A percentile compares a stretch with the other conserved stretches of the same genome.
These are phyloP conservation scores for Holothuria leucospilota DNA, from an alignment of 53 echinoderm and acorn worm genomes.

Conservation along the genomic window DNA sequence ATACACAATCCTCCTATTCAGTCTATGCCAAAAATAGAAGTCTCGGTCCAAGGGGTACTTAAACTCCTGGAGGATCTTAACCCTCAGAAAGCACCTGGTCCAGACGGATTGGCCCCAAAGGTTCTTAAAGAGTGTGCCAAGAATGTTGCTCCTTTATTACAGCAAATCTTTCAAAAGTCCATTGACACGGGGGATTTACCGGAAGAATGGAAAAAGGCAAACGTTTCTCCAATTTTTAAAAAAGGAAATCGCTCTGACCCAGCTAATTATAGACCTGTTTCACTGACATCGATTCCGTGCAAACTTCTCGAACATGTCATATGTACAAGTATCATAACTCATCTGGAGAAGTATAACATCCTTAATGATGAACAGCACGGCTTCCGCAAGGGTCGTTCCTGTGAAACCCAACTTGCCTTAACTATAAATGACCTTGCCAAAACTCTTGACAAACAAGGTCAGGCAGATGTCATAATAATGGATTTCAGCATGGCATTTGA, in stretches of 20 bases:
- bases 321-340: background rate
- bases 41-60: too few species aligned
- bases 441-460: conserved; percentile 4
- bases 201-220: background rate
- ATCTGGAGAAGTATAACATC: conserved; percentile 18
- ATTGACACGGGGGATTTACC: background rate
- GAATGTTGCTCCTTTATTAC: too few species aligned
- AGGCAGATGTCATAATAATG: conserved; percentile 45
- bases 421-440: background rate
- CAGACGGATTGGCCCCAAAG: too few species aligned
- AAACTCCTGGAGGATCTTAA: too few species aligned
- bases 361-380: too few species aligned
- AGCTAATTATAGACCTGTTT: conserved; percentile 4
- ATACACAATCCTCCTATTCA: too few species aligned
- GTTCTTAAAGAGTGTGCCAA: too few species aligned
- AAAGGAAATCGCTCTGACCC: background rate
- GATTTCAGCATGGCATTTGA: conserved; percentile 39
- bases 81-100: too few species aligned
- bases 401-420: conserved; percentile 27
- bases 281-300: background rate
- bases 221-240: background rate
- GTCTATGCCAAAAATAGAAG: too few species aligned
- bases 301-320: conserved; percentile 9
- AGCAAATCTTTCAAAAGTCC: too few species aligned
- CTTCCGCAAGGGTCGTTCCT: conserved; percentile 38